Percentiles rank a stretch among this genome's conserved stretches.
phyloP scores from a whole-genome alignment of 2,888 invertebrate genomes.

The Cepaea hortensis region DNA sequence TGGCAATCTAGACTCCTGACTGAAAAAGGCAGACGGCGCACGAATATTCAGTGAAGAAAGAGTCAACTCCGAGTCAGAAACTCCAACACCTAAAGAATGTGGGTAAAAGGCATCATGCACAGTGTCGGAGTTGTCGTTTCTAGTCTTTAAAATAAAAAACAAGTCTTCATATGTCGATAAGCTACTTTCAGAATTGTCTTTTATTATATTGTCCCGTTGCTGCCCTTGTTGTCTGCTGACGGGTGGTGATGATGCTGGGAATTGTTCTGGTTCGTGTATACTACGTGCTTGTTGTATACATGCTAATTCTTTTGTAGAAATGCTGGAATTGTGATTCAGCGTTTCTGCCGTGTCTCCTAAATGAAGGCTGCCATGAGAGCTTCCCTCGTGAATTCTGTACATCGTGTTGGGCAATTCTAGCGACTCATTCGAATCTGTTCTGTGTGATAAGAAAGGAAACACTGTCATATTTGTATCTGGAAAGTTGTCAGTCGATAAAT shows the following conservation, averaged over 20 bases:
- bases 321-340: background rate
- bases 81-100: background rate
- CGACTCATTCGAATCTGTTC: slow-evolving; percentile 17
- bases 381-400: slow-evolving; percentile 5
- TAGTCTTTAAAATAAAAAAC: no score
- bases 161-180: background rate
- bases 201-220: background rate
- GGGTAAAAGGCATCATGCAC: background rate
- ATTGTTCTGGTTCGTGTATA: background rate
- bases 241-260: background rate
- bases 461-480: no score
- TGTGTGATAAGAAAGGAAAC: background rate
- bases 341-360: slow-evolving; percentile 25
- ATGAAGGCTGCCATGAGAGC: slow-evolving; percentile 26
- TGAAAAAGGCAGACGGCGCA: background rate
- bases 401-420: slow-evolving; percentile 25
- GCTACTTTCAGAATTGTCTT: background rate
- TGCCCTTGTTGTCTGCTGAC: background rate
- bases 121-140: background rate
- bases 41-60: background rate
- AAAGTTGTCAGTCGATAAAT: background rate
- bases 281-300: background rate
- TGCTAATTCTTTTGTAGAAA: background rate
- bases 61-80: background rate
- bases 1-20: background rate